Percentiles rank a stretch among this genome's conserved stretches.
phyloP scores from a whole-genome alignment of 2,888 invertebrate genomes.

The Hydroisotoma schaefferi region DNA sequence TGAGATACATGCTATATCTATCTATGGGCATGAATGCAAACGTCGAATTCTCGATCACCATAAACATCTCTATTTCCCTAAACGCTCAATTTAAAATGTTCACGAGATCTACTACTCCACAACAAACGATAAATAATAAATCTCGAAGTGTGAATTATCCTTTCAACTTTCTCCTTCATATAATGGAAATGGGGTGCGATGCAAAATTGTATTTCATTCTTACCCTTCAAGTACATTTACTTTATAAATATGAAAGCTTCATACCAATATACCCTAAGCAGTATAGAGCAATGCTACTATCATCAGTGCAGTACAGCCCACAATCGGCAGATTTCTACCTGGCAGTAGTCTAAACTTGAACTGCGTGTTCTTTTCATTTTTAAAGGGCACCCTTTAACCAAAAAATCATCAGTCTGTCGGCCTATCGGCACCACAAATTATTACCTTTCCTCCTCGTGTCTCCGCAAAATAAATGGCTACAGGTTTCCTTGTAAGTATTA shows the following conservation, averaged over 20 bases:
- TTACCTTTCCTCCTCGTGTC: slow-evolving; percentile 28
- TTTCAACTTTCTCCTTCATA: slow-evolving; percentile 13
- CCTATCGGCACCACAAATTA: slow-evolving; percentile 34
- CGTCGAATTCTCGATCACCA: slow-evolving; percentile 2
- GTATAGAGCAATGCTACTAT: too few species aligned
- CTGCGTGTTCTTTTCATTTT: not conserved
- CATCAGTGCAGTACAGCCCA: too few species aligned
- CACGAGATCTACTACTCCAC: slow-evolving; percentile 9
- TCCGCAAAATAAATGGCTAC: slow-evolving; percentile 36
- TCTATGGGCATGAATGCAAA: too few species aligned
- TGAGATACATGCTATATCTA: too few species aligned
- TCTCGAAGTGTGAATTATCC: slow-evolving; percentile 11
- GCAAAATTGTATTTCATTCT: too few species aligned
- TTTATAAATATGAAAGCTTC: too few species aligned
- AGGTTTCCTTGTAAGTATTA: slow-evolving; percentile 16
- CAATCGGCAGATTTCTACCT: too few species aligned
- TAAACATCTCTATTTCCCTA: slow-evolving; percentile 19
- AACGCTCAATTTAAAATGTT: slow-evolving; percentile 18
- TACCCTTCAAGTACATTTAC: too few species aligned
- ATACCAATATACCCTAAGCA: too few species aligned
- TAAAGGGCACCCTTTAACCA: not conserved
- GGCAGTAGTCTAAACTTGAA: too few species aligned
- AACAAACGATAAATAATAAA: slow-evolving; percentile 10
- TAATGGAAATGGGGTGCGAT: too few species aligned
- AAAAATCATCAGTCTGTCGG: slow-evolving; percentile 8